phyloP scores from a whole-genome alignment of 2,797 vertebrate species.

The Clarias platycephalus region DNA sequence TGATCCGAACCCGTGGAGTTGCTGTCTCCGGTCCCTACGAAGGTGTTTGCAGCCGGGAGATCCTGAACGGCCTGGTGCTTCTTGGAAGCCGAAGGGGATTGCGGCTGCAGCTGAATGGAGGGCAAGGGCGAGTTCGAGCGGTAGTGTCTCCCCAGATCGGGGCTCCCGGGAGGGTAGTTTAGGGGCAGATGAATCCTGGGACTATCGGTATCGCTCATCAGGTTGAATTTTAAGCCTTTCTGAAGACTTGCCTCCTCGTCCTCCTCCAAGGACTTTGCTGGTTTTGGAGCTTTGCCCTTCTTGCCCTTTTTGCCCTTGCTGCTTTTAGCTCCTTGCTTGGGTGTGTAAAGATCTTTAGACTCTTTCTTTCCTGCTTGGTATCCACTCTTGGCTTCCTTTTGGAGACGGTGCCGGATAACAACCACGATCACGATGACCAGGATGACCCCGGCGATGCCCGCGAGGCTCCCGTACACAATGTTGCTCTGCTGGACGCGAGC shows the following conservation, averaged over 20 bases:
- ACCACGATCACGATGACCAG: constrained; percentile 89
- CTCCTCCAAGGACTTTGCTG: constrained; percentile 88
- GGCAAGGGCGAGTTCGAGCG: constrained; percentile 95
- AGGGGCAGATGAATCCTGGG: constrained; percentile 95
- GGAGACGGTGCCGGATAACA: constrained; percentile 86
- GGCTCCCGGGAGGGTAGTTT: constrained; percentile 94
- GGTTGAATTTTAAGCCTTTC: constrained; percentile 94
- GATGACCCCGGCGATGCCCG: constrained; percentile 86
- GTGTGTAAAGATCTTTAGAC: constrained; percentile 92
- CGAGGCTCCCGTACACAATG: constrained; percentile 88
- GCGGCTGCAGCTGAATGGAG: constrained; percentile 95
- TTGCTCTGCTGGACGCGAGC: constrained; percentile 85
- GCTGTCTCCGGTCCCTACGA: constrained; percentile 97
- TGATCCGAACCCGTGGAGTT: constrained; percentile 98
- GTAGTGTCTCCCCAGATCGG: constrained; percentile 94
- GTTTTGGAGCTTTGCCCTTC: constrained; percentile 92
- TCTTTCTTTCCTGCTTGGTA: constrained; percentile 98
- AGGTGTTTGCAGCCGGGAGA: constrained; percentile 96
- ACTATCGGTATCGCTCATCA: constrained; percentile 92
- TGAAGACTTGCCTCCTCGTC: constrained; percentile 90
- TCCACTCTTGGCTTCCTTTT: constrained; percentile 93
- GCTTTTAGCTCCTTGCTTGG: constrained; percentile 89
- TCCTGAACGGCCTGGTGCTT: constrained; percentile 99
- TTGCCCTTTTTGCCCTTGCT: constrained; percentile 89
- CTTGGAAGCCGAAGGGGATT: constrained; percentile 97